Conservation (phyloP, 2,888 invertebrate genomes). For the Parnassius smintheus region DNA sequence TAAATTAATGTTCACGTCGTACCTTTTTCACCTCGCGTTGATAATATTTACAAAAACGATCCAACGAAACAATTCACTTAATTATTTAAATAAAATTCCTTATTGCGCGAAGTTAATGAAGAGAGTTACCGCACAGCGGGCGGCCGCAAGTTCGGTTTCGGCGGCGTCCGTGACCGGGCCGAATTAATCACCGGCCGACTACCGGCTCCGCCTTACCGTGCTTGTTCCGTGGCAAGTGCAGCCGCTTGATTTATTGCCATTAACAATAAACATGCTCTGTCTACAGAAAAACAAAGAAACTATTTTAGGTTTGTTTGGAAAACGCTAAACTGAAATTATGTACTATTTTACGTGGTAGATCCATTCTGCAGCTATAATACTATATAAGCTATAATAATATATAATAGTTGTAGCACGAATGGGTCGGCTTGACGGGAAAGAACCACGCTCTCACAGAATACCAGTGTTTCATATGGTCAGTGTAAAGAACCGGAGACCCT, state of each 20-base stretch:
- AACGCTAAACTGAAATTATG: too few relatives aligned
- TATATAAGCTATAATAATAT: too few relatives aligned
- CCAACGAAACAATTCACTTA: neutral
- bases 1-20: too few relatives aligned
- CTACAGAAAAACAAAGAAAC: neutral
- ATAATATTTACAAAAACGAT: neutral
- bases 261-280: constrained; percentile 8
- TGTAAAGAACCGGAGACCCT: too few relatives aligned
- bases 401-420: too few relatives aligned
- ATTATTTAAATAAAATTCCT: neutral
- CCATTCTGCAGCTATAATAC: too few relatives aligned
- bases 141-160: constrained; percentile 7
- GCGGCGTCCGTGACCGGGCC: constrained; percentile 15
- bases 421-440: too few relatives aligned
- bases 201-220: constrained; percentile 2
- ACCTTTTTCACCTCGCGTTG: too few relatives aligned
- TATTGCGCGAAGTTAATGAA: neutral
- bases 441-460: too few relatives aligned
- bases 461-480: too few relatives aligned
- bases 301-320: too few relatives aligned
- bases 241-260: constrained; percentile 20
- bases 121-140: constrained; percentile 1
- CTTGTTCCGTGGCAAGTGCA: constrained; percentile 1
- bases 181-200: constrained; percentile 14
- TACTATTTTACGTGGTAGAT: too few relatives aligned